These are phyloP conservation scores for Paramacrobiotus metropolitanus DNA, from an alignment of 1,140 invertebrate genomes.

Conservation along the genomic window DNA sequence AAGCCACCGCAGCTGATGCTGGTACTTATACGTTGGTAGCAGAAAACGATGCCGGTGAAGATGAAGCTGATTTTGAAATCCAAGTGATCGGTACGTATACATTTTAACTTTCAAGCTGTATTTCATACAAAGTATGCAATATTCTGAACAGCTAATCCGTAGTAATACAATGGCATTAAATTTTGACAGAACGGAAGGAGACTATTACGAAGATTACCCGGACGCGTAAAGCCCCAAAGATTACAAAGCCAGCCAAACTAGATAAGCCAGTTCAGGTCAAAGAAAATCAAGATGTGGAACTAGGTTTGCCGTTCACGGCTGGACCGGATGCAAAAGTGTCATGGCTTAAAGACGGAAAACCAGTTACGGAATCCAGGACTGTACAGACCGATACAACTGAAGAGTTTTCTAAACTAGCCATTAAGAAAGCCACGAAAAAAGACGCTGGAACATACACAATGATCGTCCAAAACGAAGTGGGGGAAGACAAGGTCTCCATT, in stretches of 20 bases:
- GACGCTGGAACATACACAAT: slow-evolving; percentile 85
- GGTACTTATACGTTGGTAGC: background rate
- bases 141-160: too few relatives aligned
- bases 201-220: background rate
- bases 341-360: background rate
- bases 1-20: background rate
- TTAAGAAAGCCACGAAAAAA: slow-evolving; percentile 68
- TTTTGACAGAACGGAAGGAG: background rate
- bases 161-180: too few relatives aligned
- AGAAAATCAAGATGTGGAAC: background rate
- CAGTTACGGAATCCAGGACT: background rate
- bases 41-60: background rate
- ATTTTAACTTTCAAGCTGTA: background rate
- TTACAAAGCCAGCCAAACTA: background rate
- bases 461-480: slow-evolving; percentile 81
- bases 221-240: background rate
- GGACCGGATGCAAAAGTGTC: background rate
- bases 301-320: background rate
- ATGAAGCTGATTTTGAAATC: background rate
- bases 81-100: background rate
- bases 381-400: background rate
- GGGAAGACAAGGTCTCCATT: slow-evolving; percentile 36
- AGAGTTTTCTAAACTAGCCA: slow-evolving; percentile 35
- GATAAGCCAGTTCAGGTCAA: background rate
- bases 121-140: background rate